Conservation (phyloP, 23 tunicate species). For the Diplosoma virens region DNA sequence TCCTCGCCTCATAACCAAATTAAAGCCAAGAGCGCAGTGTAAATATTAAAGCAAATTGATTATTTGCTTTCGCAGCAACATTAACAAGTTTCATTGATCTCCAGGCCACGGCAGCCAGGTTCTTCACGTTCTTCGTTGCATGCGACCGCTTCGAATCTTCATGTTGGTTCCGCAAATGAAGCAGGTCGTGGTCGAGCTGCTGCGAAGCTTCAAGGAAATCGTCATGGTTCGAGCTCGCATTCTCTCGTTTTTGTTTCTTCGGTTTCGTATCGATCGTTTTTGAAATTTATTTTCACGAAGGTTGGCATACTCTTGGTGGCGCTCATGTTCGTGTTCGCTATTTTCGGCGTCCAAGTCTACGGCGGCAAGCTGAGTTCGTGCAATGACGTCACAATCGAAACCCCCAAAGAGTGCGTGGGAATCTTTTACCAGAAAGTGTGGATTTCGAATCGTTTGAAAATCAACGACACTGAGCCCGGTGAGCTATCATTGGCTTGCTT, state of each 20-base stretch:
- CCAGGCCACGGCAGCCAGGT: slow-evolving; percentile 38
- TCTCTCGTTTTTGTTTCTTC: neutral
- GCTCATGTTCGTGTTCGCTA: slow-evolving; percentile 90
- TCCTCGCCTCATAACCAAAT: too few relatives aligned
- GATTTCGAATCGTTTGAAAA: slow-evolving; percentile 64
- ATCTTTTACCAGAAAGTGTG: slow-evolving; percentile 88
- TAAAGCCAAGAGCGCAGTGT: too few relatives aligned
- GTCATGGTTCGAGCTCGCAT: slow-evolving; percentile 60
- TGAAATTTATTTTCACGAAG: slow-evolving; percentile 26
- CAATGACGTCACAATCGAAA: slow-evolving; percentile 70
- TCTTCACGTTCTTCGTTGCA: slow-evolving; percentile 72
- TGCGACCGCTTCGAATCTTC: slow-evolving; percentile 87
- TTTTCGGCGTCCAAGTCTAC: slow-evolving; percentile 92
- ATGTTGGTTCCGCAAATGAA: slow-evolving; percentile 96
- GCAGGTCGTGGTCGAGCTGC: slow-evolving; percentile 88
- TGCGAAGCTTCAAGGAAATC: slow-evolving; percentile 94
- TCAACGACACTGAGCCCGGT: neutral
- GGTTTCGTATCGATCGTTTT: neutral
- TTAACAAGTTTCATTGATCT: too few relatives aligned
- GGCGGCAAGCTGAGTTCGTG: slow-evolving; percentile 93
- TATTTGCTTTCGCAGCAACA: too few relatives aligned
- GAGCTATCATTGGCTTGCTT: too few relatives aligned
- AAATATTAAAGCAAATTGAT: too few relatives aligned
- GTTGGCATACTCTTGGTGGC: slow-evolving; percentile 80
- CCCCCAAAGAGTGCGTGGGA: slow-evolving; percentile 68